Percentiles rank a stretch among this genome's conserved stretches.
Evolutionary conservation across 2,888 invertebrate genomes (phyloP).

Genomic region (Dendrolimus houi): DNA sequence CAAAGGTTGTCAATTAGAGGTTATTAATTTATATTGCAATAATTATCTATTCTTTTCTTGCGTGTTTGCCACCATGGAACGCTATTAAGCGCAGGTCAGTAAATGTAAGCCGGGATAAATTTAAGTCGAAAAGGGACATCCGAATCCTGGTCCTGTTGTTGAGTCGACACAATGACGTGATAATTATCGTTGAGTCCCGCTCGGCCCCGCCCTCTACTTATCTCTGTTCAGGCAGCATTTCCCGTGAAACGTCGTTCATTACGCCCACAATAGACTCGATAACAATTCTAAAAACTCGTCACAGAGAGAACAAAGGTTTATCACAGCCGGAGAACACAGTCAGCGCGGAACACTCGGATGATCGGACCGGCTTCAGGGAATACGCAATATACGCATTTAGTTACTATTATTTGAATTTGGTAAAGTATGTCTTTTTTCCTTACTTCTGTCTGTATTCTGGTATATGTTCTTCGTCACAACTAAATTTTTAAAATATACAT

Average conservation of each 20-base stretch:
- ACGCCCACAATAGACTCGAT: constrained; percentile 49
- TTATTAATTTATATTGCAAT: background rate
- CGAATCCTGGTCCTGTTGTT: background rate
- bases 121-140: background rate
- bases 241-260: constrained; percentile 48
- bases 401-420: background rate
- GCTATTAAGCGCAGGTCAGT: background rate
- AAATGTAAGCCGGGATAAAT: background rate
- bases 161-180: constrained; percentile 9
- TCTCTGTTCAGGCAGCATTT: constrained; percentile 36
- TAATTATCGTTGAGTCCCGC: constrained; percentile 22
- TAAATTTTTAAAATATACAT: too few relatives aligned
- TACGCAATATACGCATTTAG: background rate
- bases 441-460: too few relatives aligned
- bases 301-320: constrained; percentile 38
- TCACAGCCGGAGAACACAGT: constrained; percentile 26
- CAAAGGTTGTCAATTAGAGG: too few relatives aligned
- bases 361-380: background rate
- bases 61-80: background rate
- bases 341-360: background rate
- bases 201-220: constrained; percentile 29
- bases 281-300: constrained; percentile 56
- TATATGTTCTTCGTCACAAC: too few relatives aligned
- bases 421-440: too few relatives aligned
- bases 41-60: background rate